Conservation (phyloP, 2,113 vertebrate species). For the Chrysemys picta region DNA sequence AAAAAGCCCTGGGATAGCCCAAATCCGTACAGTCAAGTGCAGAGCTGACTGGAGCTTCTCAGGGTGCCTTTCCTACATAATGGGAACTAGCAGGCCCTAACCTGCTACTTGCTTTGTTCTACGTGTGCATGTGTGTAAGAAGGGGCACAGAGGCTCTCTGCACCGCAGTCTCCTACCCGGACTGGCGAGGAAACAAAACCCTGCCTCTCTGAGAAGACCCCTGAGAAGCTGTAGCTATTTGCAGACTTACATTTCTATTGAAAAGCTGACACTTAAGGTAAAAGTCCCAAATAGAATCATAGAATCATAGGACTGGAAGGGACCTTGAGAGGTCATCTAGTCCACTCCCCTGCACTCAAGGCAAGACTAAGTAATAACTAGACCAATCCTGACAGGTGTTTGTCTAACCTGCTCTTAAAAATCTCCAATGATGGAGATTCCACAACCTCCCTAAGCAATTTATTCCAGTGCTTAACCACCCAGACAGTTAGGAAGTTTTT, state of each 20-base stretch:
- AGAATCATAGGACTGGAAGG: background rate
- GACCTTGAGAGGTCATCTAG: background rate
- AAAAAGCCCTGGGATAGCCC: background rate
- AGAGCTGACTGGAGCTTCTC: background rate
- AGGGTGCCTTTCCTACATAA: background rate
- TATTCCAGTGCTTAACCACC: background rate
- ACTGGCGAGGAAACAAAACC: background rate
- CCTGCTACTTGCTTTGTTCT: background rate
- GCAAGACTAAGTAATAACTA: background rate
- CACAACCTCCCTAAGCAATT: background rate
- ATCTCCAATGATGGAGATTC: background rate
- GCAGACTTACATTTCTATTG: accelerated
- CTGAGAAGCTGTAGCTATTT: background rate
- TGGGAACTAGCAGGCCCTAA: background rate
- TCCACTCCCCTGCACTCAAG: background rate
- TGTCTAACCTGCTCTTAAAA: background rate
- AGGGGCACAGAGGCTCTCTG: accelerated
- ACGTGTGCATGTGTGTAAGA: accelerated
- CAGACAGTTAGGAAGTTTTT: background rate
- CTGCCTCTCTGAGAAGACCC: background rate
- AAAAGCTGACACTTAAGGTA: background rate
- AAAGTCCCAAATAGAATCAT: background rate
- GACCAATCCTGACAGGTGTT: background rate
- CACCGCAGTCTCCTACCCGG: background rate
- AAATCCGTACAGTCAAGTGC: background rate